Evolutionary conservation across 2,888 invertebrate genomes (phyloP), one percentile per base, ranked within the genome.

Genomic region (Operophtera brumata): DNA sequence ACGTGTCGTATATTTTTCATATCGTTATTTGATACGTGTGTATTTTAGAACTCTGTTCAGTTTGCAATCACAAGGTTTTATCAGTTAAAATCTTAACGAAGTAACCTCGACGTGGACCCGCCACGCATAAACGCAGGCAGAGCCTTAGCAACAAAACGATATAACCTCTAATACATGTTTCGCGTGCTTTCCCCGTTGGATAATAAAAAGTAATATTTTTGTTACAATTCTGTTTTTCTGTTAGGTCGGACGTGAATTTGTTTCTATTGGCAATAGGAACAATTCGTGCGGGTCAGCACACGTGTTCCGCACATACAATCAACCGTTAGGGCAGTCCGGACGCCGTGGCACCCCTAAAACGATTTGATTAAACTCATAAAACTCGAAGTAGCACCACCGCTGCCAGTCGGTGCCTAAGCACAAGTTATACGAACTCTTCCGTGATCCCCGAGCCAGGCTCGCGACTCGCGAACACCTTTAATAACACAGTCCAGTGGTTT

Each of bases 351-450:
- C 80, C 82, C 79, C 80, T 82, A 73, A 77, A 82, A 79, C 81
- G 78, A 80, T 87, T 87, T 88, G 86, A 88, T 88, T 88, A 87
- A 88, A 88, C 78, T 84, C 84, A 82, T 86, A 86, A 86, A 87
- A 84, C 75, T 82, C 70, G 64, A 75, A 75, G 78, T 76, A 78
- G 72, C 66, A 70, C 71, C 67, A 67, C 70, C 67, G 69, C 64
- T 64, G 60, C 59, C 62, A 61, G 64, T 46, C 50, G 47, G 42
- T 58, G 41, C 49, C 52, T 52, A 54, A 60, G 56, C 54, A 59
- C 55, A 56, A 62, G 61, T 58, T 54, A 50, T 47, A 71, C 77
- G 41, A 42, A 46, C 74, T 78, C 73, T 71, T 78, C 74, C 75
- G 71, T 71, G 73, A 70, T 66, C 73, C 77, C 70, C 72, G 67